Base-by-base conservation (phyloP, 1,140 invertebrate species). In the Pachypeltis micranthus region DNA sequence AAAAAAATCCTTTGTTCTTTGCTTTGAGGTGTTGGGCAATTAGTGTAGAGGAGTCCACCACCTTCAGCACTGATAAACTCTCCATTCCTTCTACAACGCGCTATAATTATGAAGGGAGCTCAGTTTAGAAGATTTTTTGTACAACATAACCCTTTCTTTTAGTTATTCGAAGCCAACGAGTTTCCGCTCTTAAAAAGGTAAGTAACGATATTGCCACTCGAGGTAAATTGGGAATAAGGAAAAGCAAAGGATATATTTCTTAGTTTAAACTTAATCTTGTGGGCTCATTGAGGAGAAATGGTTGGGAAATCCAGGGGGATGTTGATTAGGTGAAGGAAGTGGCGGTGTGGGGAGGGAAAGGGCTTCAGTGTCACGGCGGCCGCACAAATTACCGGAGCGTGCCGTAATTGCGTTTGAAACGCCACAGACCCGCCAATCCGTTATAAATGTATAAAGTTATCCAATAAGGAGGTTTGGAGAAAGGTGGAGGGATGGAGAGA, bases 361-460 rank as follows among this genome's bases (percentile, higher is more conserved):
- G 7, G 7, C 23, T 21, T 21, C 23, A 21, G 23, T 59, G 57
- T 29, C 57, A 59, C 57, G 57, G 26, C 28, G 26, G n/a, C 26
- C 57, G 57, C 26, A 31, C 57, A 59, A 59, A 59, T 59, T 59
- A 59, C 57, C 57, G 16, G 57, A 59, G 26, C 57, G 57, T 59
- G 57, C 57, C 29, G 57, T 59, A 59, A 59, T 59, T 59, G 57
- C 29, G 26, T 59, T 59, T 29, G 29, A 59, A 59, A 27, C 16
- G 7, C 14, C 27, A 19, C 57, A 26, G 10, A 12, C 28, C 16
- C 57, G 28, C 57, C 57, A 16, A 59, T 59, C 57, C 57, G 29
- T 59, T 19, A 59, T 59, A 59, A 59, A 59, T 59, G 57, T 59
- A 59, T 28, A 59, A 59, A 59, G 57, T 59, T 59, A 59, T 59